These are phyloP conservation scores for Cyphomyrus discorhynchus DNA, from an alignment of 2,113 vertebrate genomes.

Conservation along the genomic window DNA sequence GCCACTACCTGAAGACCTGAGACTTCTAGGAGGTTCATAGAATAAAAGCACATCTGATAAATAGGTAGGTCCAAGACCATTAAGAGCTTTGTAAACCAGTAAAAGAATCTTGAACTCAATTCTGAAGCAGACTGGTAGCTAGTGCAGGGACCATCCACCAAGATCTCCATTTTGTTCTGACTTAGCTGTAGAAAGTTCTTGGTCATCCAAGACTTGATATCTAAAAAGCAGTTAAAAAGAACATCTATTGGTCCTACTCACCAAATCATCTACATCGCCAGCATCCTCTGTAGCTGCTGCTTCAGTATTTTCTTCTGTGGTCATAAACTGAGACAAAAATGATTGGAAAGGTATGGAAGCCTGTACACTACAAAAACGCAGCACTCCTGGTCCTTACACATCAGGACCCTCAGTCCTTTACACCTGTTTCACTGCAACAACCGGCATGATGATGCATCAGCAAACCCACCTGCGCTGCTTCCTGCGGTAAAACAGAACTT, in stretches of 20 bases:
- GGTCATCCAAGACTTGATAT: too few species aligned
- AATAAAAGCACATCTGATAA: too few species aligned
- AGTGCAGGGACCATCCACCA: too few species aligned
- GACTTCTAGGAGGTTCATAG: too few species aligned
- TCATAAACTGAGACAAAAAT: slow-evolving; percentile 68
- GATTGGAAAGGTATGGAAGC: slow-evolving; percentile 10
- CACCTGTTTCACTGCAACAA: not conserved
- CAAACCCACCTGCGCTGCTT: slow-evolving; percentile 74
- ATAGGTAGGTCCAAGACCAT: too few species aligned
- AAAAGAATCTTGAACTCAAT: too few species aligned
- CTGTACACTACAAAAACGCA: not conserved
- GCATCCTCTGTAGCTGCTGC: slow-evolving; percentile 60
- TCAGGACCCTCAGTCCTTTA: not conserved
- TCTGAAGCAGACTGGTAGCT: too few species aligned
- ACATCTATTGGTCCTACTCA: slow-evolving; percentile 45
- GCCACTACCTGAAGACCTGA: too few species aligned
- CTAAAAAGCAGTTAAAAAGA: too few species aligned
- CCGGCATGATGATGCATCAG: not conserved
- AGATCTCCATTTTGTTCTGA: too few species aligned
- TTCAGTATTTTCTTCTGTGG: slow-evolving; percentile 54
- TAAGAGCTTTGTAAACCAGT: too few species aligned
- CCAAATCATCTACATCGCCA: slow-evolving; percentile 90
- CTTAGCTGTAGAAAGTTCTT: too few species aligned
- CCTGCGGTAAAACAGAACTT: slow-evolving; percentile 69
- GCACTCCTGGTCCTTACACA: not conserved